These are phyloP conservation scores for Cremastobaeus sp. DNA, from an alignment of 2,888 invertebrate genomes.

Conservation along the genomic window DNA sequence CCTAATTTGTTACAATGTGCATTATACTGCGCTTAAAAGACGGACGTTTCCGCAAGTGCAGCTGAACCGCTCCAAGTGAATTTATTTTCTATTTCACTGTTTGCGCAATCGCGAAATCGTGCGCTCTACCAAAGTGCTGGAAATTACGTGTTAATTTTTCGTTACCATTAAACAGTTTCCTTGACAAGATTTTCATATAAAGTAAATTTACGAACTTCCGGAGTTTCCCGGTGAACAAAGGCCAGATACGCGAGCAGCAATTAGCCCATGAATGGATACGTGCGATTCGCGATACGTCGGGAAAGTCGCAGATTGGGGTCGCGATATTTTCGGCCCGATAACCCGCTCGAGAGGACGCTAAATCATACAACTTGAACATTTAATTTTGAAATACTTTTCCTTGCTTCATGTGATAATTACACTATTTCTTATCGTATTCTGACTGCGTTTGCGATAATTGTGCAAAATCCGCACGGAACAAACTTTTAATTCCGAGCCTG, in stretches of 20 bases:
- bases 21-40: too few species aligned
- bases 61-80: too few species aligned
- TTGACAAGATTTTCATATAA: constrained; percentile 51
- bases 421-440: constrained; percentile 38
- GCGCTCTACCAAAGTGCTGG: constrained; percentile 12
- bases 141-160: constrained; percentile 29
- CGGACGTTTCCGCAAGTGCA: too few species aligned
- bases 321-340: constrained; percentile 69
- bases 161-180: constrained; percentile 32
- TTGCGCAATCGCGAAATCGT: too few species aligned
- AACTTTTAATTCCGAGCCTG: constrained; percentile 4
- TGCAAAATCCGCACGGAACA: constrained; percentile 16
- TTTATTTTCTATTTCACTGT: too few species aligned
- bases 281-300: constrained; percentile 69
- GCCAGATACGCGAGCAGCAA: constrained; percentile 70
- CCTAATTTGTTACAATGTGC: too few species aligned
- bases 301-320: constrained; percentile 62
- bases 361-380: constrained; percentile 65
- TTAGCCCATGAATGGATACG: constrained; percentile 76
- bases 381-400: constrained; percentile 33
- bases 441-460: constrained; percentile 17
- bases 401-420: constrained; percentile 31
- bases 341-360: constrained; percentile 68
- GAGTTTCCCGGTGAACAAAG: constrained; percentile 51
- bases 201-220: constrained; percentile 58